Percentiles rank a stretch among this genome's conserved stretches.
These are phyloP conservation scores for Geotrupes spiniger DNA, from an alignment of 2,888 invertebrate genomes.

Conservation along the genomic window DNA sequence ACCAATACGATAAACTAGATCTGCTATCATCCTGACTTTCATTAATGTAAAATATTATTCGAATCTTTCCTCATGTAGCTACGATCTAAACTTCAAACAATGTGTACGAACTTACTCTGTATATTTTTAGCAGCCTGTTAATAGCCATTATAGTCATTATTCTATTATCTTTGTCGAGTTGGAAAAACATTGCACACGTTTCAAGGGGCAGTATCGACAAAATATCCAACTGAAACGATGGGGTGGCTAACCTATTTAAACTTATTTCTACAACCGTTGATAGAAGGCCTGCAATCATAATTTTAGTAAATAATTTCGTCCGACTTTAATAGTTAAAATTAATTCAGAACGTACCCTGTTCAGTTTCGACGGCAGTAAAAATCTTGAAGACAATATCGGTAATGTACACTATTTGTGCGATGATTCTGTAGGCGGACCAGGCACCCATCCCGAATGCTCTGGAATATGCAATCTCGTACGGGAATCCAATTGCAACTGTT, in stretches of 20 bases:
- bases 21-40: too few relatives aligned
- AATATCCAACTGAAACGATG: constrained; percentile 26
- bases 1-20: too few relatives aligned
- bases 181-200: constrained; percentile 9
- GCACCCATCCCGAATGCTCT: constrained; percentile 11
- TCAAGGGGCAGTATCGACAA: constrained; percentile 26
- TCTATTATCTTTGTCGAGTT: constrained; percentile 12
- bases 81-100: too few relatives aligned
- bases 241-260: constrained; percentile 20
- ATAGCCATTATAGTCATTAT: constrained; percentile 12
- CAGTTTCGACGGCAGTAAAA: constrained; percentile 27
- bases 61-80: too few relatives aligned
- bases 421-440: constrained; percentile 6
- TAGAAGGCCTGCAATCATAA: constrained; percentile 9
- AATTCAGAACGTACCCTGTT: constrained; percentile 25
- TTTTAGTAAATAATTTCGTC: too few relatives aligned
- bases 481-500: constrained; percentile 17
- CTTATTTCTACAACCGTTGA: constrained; percentile 15
- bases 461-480: constrained; percentile 20
- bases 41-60: too few relatives aligned
- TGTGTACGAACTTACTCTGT: constrained; percentile 24
- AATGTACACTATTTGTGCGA: constrained; percentile 18
- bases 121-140: constrained; percentile 22
- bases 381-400: constrained; percentile 24
- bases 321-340: too few relatives aligned